phyloP scores from a whole-genome alignment of 1,140 invertebrate genomes.

The Cotesia glomerata region DNA sequence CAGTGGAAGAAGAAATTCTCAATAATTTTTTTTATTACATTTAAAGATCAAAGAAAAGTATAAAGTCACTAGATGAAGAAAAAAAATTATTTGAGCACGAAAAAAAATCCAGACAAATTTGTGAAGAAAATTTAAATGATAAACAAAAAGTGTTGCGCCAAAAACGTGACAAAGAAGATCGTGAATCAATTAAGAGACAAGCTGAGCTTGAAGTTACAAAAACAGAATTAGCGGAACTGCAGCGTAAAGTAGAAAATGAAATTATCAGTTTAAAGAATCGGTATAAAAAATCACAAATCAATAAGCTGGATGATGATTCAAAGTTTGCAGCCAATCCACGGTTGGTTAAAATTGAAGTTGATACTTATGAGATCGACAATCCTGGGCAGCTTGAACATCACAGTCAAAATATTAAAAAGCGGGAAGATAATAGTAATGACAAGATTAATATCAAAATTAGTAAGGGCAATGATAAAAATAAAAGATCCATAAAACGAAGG shows the following conservation, averaged over 20 bases:
- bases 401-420: too few species aligned
- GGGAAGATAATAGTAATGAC: too few species aligned
- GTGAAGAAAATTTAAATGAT: not conserved
- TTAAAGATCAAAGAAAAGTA: too few species aligned
- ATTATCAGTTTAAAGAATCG: slow-evolving; percentile 18
- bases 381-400: too few species aligned
- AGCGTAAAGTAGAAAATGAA: slow-evolving; percentile 22
- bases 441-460: too few species aligned
- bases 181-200: not conserved
- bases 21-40: too few species aligned
- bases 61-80: too few species aligned
- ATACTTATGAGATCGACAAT: slow-evolving; percentile 14
- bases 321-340: slow-evolving; percentile 10
- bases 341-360: slow-evolving; percentile 22
- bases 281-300: not conserved
- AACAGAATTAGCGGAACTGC: not conserved
- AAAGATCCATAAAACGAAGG: slow-evolving; percentile 34
- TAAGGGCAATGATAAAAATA: not conserved
- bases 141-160: not conserved
- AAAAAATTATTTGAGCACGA: too few species aligned
- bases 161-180: not conserved
- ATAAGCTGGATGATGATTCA: not conserved
- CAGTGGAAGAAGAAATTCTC: too few species aligned
- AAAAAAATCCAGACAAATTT: too few species aligned
- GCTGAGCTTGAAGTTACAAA: slow-evolving; percentile 15